Evolutionary conservation across 2,888 invertebrate genomes (phyloP).

Genomic region (Scaptomyza cyrtandrae): DNA sequence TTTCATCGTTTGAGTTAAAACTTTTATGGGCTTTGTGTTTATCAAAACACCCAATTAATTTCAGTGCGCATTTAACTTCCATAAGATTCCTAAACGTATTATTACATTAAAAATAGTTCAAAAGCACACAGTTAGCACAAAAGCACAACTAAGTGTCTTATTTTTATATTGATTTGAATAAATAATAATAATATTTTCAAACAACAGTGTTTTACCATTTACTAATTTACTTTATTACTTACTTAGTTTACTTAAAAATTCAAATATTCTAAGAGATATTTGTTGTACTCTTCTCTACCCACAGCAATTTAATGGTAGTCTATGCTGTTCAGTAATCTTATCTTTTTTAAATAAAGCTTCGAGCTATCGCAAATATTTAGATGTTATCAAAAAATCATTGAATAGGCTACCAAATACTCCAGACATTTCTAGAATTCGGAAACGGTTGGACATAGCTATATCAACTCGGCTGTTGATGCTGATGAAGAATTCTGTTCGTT

Average conservation of each 20-base stretch:
- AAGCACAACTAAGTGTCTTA: too few species aligned
- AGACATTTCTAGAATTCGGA: not conserved
- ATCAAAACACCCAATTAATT: not conserved
- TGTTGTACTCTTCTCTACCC: too few species aligned
- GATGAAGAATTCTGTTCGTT: too few species aligned
- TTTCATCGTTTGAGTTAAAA: not conserved
- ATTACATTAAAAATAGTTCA: not conserved
- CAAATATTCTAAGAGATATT: too few species aligned
- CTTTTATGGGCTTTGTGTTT: not conserved
- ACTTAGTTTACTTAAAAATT: too few species aligned
- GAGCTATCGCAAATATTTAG: not conserved
- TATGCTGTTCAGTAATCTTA: not conserved
- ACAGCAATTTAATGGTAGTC: not conserved
- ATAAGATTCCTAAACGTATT: not conserved
- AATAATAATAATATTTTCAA: too few species aligned
- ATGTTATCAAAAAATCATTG: not conserved
- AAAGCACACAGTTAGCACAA: too few species aligned
- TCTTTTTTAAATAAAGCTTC: not conserved
- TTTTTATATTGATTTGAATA: too few species aligned
- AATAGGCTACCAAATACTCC: not conserved
- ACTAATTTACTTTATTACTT: too few species aligned
- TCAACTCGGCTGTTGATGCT: too few species aligned
- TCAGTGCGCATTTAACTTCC: not conserved
- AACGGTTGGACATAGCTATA: too few species aligned
- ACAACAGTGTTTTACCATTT: too few species aligned